Evolutionary conservation across 1,140 invertebrate species (phyloP).

Genomic region (Apis mellifera): DNA sequence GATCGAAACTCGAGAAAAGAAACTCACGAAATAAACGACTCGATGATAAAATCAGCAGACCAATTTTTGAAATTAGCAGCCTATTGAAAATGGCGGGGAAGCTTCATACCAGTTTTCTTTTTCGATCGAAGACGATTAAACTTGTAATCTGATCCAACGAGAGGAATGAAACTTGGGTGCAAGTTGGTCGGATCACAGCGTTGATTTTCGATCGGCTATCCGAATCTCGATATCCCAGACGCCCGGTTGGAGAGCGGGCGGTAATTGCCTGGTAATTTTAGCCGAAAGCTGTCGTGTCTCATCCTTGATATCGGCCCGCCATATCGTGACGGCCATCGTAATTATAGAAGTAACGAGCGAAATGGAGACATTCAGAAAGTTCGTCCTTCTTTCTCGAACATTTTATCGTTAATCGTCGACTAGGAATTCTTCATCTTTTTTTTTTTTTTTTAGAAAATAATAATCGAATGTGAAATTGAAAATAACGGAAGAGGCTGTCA

Average conservation of each 20-base stretch:
- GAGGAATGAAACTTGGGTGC: background rate
- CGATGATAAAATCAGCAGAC: no score
- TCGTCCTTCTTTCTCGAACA: no score
- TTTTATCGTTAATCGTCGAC: no score
- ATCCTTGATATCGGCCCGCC: conserved; percentile 37
- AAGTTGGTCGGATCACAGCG: background rate
- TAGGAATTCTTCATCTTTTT: no score
- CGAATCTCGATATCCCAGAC: background rate
- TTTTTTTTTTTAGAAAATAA: no score
- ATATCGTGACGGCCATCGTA: conserved; percentile 18
- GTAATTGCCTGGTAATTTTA: conserved; percentile 45
- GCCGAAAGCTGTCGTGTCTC: conserved; percentile 9
- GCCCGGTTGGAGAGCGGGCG: background rate
- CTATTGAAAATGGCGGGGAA: no score
- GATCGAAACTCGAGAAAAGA: no score
- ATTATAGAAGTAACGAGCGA: conserved; percentile 51
- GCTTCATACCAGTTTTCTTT: no score
- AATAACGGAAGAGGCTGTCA: no score
- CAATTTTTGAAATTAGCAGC: no score
- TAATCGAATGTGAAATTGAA: no score
- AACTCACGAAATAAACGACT: no score
- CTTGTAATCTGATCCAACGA: background rate
- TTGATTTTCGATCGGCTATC: background rate
- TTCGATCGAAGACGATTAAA: background rate
- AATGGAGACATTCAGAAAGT: background rate